Base-by-base conservation (phyloP, 2,888 invertebrate genomes). In the Hypena proboscidalis region DNA sequence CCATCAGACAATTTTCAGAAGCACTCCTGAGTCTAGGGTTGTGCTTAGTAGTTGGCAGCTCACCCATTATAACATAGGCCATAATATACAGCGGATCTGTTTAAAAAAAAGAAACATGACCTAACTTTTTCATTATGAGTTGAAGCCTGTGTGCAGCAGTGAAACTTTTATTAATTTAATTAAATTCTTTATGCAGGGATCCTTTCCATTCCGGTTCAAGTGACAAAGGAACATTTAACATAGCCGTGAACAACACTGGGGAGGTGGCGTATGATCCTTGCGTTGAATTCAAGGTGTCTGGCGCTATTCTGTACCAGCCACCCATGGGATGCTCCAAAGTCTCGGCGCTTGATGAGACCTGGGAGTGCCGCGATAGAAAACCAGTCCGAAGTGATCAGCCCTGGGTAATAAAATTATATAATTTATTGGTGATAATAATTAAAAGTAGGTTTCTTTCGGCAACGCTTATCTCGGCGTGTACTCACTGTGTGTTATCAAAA, bases 261-360 rank as follows among this genome's bases (percentile, higher is more conserved):
- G 80, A 84, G 13, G 66, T 73, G 0, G 83, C 87, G 0, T 83
- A 86, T 55, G 64, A 58, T 0, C 46, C 78, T 0, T 83, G 84
- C 46, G 46, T 77, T 9, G 49, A 40, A 0, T 19, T 82, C 2
- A 21, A 9, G 0, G 31, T 79, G 0, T 2, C 3, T 0, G 73
- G 70, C 1, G 69, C 62, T 0, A 30, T 32, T 0, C 40, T 77
- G 8, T 17, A 51, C 4, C 30, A 34, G 0, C 38, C 48, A 6
- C 64, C 69, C 15, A 3, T 9, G 20, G 8, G 0, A 30, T 19
- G 17, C 9, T 5, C 8, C 7, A 34, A 19, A n/a, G 32, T 31
- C 5, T 22, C 59, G 10, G 13, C 33, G 8, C 49, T 39, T 0
- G 36, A 47, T 2, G 19, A 21, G 3, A 11, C 15, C n/a, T 51